phyloP scores from a whole-genome alignment of 2,888 invertebrate species.

The Eubasilissa splendida region DNA sequence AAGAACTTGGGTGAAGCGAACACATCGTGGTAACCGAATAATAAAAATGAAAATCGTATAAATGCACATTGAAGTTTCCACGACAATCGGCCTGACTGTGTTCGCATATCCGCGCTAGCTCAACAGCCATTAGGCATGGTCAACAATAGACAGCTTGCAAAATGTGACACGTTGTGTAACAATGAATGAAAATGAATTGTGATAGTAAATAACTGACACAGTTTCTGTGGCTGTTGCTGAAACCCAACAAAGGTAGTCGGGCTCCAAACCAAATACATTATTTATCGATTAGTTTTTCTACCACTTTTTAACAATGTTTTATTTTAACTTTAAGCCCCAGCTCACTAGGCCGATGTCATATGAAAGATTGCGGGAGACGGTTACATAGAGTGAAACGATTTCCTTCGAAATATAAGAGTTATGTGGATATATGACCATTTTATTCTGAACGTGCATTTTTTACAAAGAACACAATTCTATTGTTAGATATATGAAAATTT shows the following conservation, averaged over 20 bases:
- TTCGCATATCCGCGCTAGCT: slow-evolving; percentile 5
- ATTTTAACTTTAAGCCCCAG: too few relatives aligned
- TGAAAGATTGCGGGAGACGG: too few relatives aligned
- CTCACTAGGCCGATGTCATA: too few relatives aligned
- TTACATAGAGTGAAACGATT: too few relatives aligned
- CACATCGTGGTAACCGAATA: not conserved
- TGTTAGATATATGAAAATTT: too few relatives aligned
- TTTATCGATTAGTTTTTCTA: too few relatives aligned
- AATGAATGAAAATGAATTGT: slow-evolving; percentile 24
- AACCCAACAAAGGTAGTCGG: slow-evolving; percentile 13
- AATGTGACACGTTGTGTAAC: slow-evolving; percentile 17
- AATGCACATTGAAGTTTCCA: slow-evolving; percentile 6
- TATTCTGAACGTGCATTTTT: too few relatives aligned
- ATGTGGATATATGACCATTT: too few relatives aligned
- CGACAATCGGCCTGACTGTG: slow-evolving; percentile 19
- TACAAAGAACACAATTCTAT: too few relatives aligned
- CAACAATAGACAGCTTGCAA: slow-evolving; percentile 28
- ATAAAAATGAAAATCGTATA: not conserved
- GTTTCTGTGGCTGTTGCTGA: slow-evolving; percentile 24
- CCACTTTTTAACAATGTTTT: too few relatives aligned
- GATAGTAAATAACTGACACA: slow-evolving; percentile 34
- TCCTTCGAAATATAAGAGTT: too few relatives aligned
- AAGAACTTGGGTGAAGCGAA: not conserved
- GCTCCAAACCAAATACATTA: too few relatives aligned
- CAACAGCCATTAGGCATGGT: slow-evolving; percentile 14